Evolutionary conservation across 2,113 vertebrate species (phyloP).

Genomic region (Sphyrna mokarran): DNA sequence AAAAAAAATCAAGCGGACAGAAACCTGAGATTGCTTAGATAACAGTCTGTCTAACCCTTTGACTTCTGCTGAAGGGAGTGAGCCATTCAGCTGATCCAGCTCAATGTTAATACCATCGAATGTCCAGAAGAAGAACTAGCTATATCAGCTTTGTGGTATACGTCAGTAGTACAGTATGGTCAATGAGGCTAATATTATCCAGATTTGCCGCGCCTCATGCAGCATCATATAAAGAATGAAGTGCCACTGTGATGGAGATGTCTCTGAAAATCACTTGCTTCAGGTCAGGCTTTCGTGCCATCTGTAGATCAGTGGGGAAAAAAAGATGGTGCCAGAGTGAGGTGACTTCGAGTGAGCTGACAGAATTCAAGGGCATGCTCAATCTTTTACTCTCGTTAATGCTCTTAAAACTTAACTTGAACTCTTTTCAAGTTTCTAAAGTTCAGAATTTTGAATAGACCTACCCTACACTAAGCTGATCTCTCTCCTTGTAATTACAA

Average conservation of each 20-base stretch:
- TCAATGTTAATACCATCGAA: background rate
- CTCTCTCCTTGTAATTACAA: too few relatives aligned
- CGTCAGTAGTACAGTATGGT: too few relatives aligned
- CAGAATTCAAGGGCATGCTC: too few relatives aligned
- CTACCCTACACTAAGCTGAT: too few relatives aligned
- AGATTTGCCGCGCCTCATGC: background rate
- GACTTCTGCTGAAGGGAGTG: background rate
- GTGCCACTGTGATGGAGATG: background rate
- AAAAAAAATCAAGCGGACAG: background rate
- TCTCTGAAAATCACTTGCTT: background rate
- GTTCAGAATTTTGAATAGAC: too few relatives aligned
- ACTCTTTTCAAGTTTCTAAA: too few relatives aligned
- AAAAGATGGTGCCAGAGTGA: too few relatives aligned
- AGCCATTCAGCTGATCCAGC: background rate
- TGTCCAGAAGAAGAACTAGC: background rate
- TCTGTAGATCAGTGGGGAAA: background rate
- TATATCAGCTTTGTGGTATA: background rate
- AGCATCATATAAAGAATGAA: background rate
- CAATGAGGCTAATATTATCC: too few relatives aligned
- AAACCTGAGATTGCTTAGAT: background rate
- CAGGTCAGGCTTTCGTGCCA: background rate
- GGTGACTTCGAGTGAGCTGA: too few relatives aligned
- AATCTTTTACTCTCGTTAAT: too few relatives aligned
- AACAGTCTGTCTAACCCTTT: background rate
- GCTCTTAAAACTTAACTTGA: too few relatives aligned